A percentile compares a stretch with the other conserved stretches of the same genome.
Evolutionary conservation across 2,797 vertebrate genomes (phyloP).

Genomic region (Taenioides sp.): DNA sequence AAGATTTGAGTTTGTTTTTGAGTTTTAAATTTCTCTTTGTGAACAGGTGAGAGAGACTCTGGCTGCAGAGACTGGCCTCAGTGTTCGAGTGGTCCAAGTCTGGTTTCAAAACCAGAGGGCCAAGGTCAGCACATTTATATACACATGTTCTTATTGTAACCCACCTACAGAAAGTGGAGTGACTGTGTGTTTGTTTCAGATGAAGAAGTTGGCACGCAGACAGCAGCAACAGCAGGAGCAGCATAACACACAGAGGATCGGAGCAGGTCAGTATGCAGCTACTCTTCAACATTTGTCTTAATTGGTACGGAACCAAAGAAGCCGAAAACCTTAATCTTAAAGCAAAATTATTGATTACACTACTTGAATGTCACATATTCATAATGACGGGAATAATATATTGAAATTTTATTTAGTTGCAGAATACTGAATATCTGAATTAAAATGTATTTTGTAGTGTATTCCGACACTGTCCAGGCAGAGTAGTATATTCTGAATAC

Average conservation of each 20-base stretch:
- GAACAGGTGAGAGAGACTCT: conserved; percentile 90
- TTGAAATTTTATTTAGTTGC: too few species aligned
- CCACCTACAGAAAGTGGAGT: conserved; percentile 3
- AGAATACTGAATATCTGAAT: too few species aligned
- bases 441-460: too few species aligned
- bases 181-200: conserved; percentile 70
- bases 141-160: not conserved
- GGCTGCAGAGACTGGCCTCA: conserved; percentile 93
- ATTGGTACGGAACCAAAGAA: too few species aligned
- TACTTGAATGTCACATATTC: too few species aligned
- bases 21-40: conserved; percentile 4
- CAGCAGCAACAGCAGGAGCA: conserved; percentile 95
- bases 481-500: too few species aligned
- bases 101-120: conserved; percentile 98
- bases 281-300: not conserved
- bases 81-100: conserved; percentile 92
- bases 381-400: too few species aligned
- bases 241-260: conserved; percentile 86
- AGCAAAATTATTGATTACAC: too few species aligned
- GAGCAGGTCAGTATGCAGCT: conserved; percentile 79
- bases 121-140: conserved; percentile 77
- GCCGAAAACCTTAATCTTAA: too few species aligned
- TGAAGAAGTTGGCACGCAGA: conserved; percentile 93
- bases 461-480: too few species aligned
- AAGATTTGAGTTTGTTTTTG: conserved; percentile 1